These are phyloP conservation scores for Chelonoidis abingdonii DNA, from an alignment of 2,113 vertebrate genomes.

Conservation along the genomic window DNA sequence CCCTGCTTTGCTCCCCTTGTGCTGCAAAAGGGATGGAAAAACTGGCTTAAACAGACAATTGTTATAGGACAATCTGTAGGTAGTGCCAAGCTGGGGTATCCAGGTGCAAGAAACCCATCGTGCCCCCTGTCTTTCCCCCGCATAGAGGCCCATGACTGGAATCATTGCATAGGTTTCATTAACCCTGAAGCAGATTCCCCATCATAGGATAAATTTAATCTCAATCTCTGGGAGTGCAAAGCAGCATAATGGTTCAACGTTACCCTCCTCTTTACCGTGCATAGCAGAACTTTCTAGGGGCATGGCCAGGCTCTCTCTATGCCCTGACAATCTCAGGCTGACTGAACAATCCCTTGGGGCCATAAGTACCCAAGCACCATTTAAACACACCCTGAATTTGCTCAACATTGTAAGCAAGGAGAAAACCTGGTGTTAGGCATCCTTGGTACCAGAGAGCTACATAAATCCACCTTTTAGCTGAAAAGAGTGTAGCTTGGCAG, in stretches of 20 bases:
- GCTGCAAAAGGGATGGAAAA: accelerated
- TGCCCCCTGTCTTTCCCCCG: neutral
- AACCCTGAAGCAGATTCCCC: neutral
- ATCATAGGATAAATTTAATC: neutral
- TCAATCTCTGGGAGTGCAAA: neutral
- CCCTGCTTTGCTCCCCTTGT: neutral
- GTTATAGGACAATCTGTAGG: neutral
- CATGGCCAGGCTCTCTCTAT: neutral
- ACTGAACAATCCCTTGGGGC: neutral
- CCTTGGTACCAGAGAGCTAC: neutral
- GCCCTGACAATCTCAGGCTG: neutral
- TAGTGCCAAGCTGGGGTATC: neutral
- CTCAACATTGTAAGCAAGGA: neutral
- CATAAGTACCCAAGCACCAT: neutral
- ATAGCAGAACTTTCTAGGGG: neutral
- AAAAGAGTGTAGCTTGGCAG: neutral
- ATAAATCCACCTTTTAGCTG: neutral
- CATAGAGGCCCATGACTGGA: neutral
- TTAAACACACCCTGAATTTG: neutral
- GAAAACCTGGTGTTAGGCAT: neutral
- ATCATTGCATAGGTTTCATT: neutral
- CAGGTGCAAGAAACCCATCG: neutral
- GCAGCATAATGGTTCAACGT: neutral
- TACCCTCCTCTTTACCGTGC: neutral
- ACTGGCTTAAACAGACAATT: accelerated